Conservation (phyloP, 2,797 vertebrate species). For the Myoxocephalus aenaeus region DNA sequence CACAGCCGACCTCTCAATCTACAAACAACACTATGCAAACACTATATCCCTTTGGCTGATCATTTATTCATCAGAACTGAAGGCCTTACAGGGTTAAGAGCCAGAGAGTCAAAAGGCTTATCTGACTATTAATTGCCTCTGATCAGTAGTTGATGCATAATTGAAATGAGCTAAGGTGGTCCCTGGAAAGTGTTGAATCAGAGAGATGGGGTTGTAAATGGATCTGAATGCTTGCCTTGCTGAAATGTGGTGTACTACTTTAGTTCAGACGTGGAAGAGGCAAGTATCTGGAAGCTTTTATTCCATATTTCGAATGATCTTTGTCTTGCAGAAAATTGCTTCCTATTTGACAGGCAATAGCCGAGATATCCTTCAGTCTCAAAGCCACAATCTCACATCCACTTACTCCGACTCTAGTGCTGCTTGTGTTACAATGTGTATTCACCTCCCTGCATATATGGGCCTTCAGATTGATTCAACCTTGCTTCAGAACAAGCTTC, state of each 20-base stretch:
- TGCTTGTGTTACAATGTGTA: background rate
- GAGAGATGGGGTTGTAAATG: slow-evolving; percentile 41
- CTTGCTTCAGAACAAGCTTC: slow-evolving; percentile 4
- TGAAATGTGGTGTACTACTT: slow-evolving; percentile 28
- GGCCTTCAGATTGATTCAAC: slow-evolving; percentile 12
- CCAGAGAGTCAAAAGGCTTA: slow-evolving; percentile 72
- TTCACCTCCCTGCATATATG: slow-evolving; percentile 3
- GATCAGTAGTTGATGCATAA: slow-evolving; percentile 81
- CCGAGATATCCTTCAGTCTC: slow-evolving; percentile 1
- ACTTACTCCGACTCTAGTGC: background rate
- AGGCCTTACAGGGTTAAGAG: slow-evolving; percentile 75
- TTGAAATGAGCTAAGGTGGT: slow-evolving; percentile 71
- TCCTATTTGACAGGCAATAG: background rate
- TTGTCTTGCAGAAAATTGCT: slow-evolving; percentile 2
- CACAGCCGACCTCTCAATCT: slow-evolving; percentile 48
- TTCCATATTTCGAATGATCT: slow-evolving; percentile 18
- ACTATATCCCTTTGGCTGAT: slow-evolving; percentile 62
- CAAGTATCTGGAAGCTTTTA: slow-evolving; percentile 25
- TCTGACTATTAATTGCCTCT: slow-evolving; percentile 81
- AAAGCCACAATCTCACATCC: background rate
- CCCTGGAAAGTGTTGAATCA: slow-evolving; percentile 66
- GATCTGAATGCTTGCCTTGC: slow-evolving; percentile 40
- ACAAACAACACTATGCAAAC: slow-evolving; percentile 56
- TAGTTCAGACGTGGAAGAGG: slow-evolving; percentile 21
- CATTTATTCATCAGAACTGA: slow-evolving; percentile 79